phyloP scores from a whole-genome alignment of 2,113 vertebrate genomes.

The Orthonyx spaldingii region DNA sequence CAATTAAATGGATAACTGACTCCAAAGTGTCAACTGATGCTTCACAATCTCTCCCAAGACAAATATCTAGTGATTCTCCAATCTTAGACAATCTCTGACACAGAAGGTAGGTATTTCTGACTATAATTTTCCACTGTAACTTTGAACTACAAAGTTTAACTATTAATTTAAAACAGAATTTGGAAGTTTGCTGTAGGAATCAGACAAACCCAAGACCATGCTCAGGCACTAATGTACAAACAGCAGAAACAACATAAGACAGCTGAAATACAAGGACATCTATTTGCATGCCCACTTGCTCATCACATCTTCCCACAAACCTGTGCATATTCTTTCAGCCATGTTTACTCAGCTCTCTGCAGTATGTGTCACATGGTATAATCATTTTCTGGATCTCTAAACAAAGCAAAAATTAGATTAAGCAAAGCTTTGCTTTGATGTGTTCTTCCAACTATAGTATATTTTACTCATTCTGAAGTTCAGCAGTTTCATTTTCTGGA shows the following conservation, averaged over 20 bases:
- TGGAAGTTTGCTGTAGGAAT: neutral
- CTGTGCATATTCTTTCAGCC: neutral
- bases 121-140: neutral
- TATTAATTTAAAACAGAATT: neutral
- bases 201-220: neutral
- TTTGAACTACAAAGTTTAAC: neutral
- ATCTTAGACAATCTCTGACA: neutral
- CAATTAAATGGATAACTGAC: neutral
- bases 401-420: neutral
- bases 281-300: neutral
- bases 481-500: neutral
- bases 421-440: neutral
- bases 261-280: neutral
- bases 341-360: neutral
- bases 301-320: neutral
- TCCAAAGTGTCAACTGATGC: neutral
- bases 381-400: neutral
- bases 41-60: neutral
- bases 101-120: neutral
- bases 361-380: neutral
- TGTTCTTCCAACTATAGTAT: neutral
- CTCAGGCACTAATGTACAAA: neutral
- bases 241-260: neutral
- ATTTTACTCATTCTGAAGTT: neutral
- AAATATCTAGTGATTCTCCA: neutral